These are phyloP conservation scores for Paragorgia papillata DNA, from an alignment of 92 coral and sea anemone species.

Conservation along the genomic window DNA sequence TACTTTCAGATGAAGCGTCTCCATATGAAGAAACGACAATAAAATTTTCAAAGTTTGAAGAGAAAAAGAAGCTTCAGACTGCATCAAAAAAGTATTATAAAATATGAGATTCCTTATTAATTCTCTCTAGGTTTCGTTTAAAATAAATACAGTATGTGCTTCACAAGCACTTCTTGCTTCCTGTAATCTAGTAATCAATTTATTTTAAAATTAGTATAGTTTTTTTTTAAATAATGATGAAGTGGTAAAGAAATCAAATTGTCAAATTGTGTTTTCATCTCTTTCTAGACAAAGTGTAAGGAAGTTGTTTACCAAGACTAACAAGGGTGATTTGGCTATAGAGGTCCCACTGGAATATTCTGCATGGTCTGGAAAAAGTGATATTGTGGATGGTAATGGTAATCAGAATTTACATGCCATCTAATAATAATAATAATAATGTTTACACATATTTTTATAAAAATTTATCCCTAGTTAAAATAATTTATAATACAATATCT, in stretches of 20 bases:
- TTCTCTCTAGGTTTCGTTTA: too few species aligned
- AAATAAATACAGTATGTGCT: too few species aligned
- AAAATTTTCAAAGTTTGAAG: conserved; percentile 92
- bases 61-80: conserved; percentile 86
- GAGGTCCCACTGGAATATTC: conserved; percentile 17
- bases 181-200: too few species aligned
- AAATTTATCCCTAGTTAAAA: too few species aligned
- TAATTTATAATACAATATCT: too few species aligned
- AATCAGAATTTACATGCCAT: background rate
- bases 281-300: conserved; percentile 85
- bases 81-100: conserved; percentile 88
- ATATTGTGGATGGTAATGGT: conserved; percentile 32
- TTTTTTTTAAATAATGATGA: too few species aligned
- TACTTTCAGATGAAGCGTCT: conserved; percentile 59
- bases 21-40: conserved; percentile 75
- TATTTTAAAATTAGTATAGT: too few species aligned
- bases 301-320: conserved; percentile 76
- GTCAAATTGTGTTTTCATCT: background rate
- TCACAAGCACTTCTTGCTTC: too few species aligned
- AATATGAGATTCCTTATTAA: too few species aligned
- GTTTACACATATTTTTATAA: too few species aligned
- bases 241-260: too few species aligned
- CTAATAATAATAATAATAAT: too few species aligned
- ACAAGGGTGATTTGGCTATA: conserved; percentile 9
- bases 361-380: background rate